A percentile compares a stretch with the other conserved stretches of the same genome.
Conservation (phyloP, 2,797 vertebrate genomes). For the Onychomys torridus region DNA sequence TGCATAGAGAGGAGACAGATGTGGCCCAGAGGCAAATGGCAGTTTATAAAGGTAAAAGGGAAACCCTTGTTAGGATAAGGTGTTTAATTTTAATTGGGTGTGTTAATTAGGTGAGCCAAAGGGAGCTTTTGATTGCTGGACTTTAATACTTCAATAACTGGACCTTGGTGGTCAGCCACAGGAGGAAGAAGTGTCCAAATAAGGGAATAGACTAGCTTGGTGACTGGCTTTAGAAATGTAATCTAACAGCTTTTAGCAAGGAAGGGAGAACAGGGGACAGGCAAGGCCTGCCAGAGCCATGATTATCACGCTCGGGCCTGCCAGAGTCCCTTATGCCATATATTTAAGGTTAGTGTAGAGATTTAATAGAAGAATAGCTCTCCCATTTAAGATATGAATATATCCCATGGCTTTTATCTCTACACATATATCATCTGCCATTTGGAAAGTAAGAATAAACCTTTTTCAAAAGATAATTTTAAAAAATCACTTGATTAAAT, state of each 20-base stretch:
- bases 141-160: not conserved
- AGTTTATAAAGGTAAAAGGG: no score
- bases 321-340: not conserved
- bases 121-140: not conserved
- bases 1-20: not conserved
- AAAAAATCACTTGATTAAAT: conserved; percentile 14
- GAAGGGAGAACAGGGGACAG: not conserved
- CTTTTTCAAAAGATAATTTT: not conserved
- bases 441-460: conserved; percentile 23
- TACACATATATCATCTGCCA: not conserved
- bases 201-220: not conserved
- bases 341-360: conserved; percentile 24
- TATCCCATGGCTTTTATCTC: not conserved
- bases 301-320: not conserved
- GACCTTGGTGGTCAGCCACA: not conserved
- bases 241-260: not conserved
- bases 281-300: not conserved
- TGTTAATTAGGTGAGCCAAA: not conserved
- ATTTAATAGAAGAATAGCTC: conserved; percentile 18
- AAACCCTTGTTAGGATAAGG: no score
- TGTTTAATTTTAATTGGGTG: not conserved
- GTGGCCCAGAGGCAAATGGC: no score
- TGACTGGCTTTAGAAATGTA: not conserved
- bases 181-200: not conserved
- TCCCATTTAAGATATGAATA: not conserved